A percentile compares a stretch with the other conserved stretches of the same genome.
phyloP scores from a whole-genome alignment of 1,140 invertebrate species.

The Hyles vespertilio region DNA sequence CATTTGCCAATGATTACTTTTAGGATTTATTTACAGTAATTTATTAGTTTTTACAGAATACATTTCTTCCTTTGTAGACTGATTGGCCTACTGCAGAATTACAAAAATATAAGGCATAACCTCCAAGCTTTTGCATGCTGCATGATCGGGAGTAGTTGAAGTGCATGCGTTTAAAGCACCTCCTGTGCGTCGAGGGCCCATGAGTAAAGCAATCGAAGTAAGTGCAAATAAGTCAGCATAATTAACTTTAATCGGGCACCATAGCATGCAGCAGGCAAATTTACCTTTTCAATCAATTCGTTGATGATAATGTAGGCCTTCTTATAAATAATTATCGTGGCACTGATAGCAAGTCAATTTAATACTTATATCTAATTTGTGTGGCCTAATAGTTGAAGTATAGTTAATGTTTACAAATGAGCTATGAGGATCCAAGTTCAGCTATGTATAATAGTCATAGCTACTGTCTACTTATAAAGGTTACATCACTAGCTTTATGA shows the following conservation, averaged over 20 bases:
- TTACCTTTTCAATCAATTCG: slow-evolving; percentile 9
- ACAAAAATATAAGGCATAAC: slow-evolving; percentile 28
- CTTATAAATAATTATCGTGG: not conserved
- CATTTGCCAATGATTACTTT: not conserved
- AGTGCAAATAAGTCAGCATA: slow-evolving; percentile 39
- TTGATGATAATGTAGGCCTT: not conserved
- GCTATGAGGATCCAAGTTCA: slow-evolving; percentile 48
- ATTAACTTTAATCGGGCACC: slow-evolving; percentile 33
- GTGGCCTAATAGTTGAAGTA: slow-evolving; percentile 37
- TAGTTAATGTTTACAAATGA: slow-evolving; percentile 37
- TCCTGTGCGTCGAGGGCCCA: slow-evolving; percentile 35
- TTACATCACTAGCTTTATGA: slow-evolving; percentile 50
- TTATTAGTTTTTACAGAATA: not conserved
- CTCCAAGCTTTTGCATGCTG: slow-evolving; percentile 72
- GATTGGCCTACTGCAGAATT: slow-evolving; percentile 26
- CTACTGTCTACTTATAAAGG: slow-evolving; percentile 39
- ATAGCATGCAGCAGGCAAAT: slow-evolving; percentile 72
- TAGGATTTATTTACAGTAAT: not conserved
- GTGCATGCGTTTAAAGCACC: slow-evolving; percentile 58
- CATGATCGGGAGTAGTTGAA: slow-evolving; percentile 52
- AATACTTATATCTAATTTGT: slow-evolving; percentile 45
- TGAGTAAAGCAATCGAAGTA: slow-evolving; percentile 42
- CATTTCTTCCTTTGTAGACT: slow-evolving; percentile 17
- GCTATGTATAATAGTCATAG: slow-evolving; percentile 34
- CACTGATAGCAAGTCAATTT: slow-evolving; percentile 1